Percentiles rank a stretch among this genome's conserved stretches.
Evolutionary conservation across 1,140 invertebrate species (phyloP).

Genomic region (Drosophila rhopaloa): DNA sequence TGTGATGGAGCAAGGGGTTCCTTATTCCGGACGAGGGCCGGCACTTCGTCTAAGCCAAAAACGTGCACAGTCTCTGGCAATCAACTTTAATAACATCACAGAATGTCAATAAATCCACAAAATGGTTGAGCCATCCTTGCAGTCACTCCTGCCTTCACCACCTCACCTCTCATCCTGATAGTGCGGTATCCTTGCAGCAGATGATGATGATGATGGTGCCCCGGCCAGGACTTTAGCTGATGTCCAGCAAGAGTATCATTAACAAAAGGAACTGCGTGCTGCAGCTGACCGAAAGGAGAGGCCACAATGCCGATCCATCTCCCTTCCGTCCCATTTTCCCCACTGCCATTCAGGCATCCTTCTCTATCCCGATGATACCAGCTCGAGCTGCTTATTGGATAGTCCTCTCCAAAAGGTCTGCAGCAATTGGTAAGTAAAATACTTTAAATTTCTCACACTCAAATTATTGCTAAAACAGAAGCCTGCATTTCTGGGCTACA

Average conservation of each 20-base stretch:
- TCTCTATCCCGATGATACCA: conserved; percentile 45
- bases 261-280: conserved; percentile 80
- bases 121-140: conserved; percentile 58
- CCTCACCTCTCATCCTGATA: conserved; percentile 10
- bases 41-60: conserved; percentile 73
- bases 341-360: conserved; percentile 6
- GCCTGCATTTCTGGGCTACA: not conserved
- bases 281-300: conserved; percentile 57
- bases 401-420: conserved; percentile 18
- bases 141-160: conserved; percentile 2
- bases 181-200: conserved; percentile 48
- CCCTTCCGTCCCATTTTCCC: not conserved
- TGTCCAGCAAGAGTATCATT: conserved; percentile 80
- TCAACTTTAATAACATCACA: conserved; percentile 84
- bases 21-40: conserved; percentile 15
- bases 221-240: conserved; percentile 48
- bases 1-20: conserved; percentile 2
- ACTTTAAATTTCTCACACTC: conserved; percentile 35
- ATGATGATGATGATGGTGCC: conserved; percentile 41
- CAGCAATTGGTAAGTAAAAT: conserved; percentile 49
- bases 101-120: conserved; percentile 83
- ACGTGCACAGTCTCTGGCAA: conserved; percentile 80
- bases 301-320: conserved; percentile 29
- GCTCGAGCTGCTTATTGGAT: conserved; percentile 70
- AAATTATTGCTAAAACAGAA: conserved; percentile 35